A percentile compares a stretch with the other conserved stretches of the same genome.
These are phyloP conservation scores for Cordylochernes scorpioides DNA, from an alignment of 2,888 invertebrate species.

Conservation along the genomic window DNA sequence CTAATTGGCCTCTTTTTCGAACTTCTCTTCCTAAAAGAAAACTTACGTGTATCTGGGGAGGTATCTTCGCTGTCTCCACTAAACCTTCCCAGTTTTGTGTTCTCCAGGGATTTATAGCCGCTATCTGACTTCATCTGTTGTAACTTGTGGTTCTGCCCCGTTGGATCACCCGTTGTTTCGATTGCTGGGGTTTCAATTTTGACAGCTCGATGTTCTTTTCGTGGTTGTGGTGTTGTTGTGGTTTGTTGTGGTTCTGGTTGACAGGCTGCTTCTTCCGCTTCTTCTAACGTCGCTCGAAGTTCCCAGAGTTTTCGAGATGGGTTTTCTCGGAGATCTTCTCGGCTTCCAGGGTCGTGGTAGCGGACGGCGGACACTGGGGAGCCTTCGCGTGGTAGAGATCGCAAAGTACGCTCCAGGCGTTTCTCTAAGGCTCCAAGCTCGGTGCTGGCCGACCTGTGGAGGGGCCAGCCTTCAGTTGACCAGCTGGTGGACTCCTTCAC, in stretches of 20 bases:
- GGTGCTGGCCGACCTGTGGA: slow-evolving; percentile 12
- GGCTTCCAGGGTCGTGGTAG: slow-evolving; percentile 27
- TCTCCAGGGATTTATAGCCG: slow-evolving; percentile 27
- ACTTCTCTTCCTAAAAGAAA: slow-evolving; percentile 1
- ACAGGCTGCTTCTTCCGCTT: slow-evolving; percentile 18
- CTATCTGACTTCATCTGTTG: slow-evolving; percentile 25
- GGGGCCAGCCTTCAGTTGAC: slow-evolving; percentile 9
- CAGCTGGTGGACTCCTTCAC: slow-evolving; percentile 10
- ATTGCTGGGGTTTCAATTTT: no score
- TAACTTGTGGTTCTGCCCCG: slow-evolving; percentile 22
- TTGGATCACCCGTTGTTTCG: slow-evolving; percentile 13
- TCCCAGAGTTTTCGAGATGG: slow-evolving; percentile 23
- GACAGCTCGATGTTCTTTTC: no score
- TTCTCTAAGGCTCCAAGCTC: slow-evolving; percentile 13
- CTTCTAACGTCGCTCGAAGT: slow-evolving; percentile 25
- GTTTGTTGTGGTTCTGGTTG: no score
- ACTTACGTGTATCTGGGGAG: not conserved
- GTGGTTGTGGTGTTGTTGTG: no score
- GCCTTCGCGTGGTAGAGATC: no score
- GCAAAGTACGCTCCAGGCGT: slow-evolving; percentile 9
- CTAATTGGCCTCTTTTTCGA: not conserved
- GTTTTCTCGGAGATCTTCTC: slow-evolving; percentile 24
- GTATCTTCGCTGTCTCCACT: slow-evolving; percentile 1
- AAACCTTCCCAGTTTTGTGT: slow-evolving; percentile 4
- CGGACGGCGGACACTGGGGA: slow-evolving; percentile 19